Evolutionary conservation across 2,888 invertebrate genomes (phyloP).

Genomic region (Dryobota labecula): DNA sequence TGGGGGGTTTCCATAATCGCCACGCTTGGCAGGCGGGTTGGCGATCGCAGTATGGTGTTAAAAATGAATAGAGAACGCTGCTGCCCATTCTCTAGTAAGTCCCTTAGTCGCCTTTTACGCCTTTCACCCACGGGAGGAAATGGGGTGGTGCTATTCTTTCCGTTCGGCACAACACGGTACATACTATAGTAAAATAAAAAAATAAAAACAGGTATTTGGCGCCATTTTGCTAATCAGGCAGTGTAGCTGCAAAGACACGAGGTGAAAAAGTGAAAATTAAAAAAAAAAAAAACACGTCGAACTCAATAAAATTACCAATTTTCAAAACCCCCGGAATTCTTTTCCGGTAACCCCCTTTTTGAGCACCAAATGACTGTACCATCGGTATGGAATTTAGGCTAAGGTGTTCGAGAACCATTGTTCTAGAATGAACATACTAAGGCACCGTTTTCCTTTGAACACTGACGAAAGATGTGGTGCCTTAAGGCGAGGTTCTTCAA

Average conservation of each 20-base stretch:
- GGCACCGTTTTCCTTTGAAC: not conserved
- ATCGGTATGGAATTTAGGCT: not conserved
- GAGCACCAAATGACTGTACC: not conserved
- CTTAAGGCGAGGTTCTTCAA: too few species aligned
- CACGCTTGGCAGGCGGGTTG: too few species aligned
- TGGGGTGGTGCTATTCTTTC: too few species aligned
- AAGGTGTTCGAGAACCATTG: not conserved
- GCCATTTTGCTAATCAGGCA: not conserved
- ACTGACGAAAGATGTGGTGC: too few species aligned
- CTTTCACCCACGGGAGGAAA: too few species aligned
- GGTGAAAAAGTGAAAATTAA: not conserved
- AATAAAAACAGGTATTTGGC: not conserved
- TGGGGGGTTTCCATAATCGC: too few species aligned
- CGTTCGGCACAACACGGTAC: too few species aligned
- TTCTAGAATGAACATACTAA: not conserved
- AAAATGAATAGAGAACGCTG: too few species aligned
- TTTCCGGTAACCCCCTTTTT: not conserved
- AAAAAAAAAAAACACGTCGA: not conserved
- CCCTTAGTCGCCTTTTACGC: too few species aligned
- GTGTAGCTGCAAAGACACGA: not conserved
- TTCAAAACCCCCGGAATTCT: not conserved
- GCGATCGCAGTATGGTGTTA: too few species aligned
- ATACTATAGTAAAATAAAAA: not conserved
- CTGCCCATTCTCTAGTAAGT: too few species aligned
- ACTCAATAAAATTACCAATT: not conserved